Evolutionary conservation across 1,140 invertebrate species (phyloP).

Genomic region (Stegodyphus mimosarum): DNA sequence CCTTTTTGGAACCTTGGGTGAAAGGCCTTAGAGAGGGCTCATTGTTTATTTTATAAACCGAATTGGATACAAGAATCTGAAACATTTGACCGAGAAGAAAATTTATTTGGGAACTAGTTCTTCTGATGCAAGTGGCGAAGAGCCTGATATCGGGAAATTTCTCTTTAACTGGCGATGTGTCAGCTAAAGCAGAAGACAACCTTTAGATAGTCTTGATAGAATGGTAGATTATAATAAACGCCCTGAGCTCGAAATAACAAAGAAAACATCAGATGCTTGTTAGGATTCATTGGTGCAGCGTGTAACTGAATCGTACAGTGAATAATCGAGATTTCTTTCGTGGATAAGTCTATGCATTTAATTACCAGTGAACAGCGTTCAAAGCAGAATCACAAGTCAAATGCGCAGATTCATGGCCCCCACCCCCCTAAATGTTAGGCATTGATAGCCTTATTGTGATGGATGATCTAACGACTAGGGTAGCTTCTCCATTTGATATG

Average conservation of each 20-base stretch:
- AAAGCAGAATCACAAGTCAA: slow-evolving; percentile 6
- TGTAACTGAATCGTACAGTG: background rate
- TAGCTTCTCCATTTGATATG: slow-evolving; percentile 15
- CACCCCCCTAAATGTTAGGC: background rate
- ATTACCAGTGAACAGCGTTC: slow-evolving; percentile 15
- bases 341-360: slow-evolving; percentile 29
- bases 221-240: no score
- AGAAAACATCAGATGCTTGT: background rate
- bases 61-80: no score
- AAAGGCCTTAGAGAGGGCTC: no score
- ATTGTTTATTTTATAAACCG: no score
- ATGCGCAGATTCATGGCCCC: background rate
- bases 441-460: slow-evolving; percentile 37
- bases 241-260: background rate
- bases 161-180: no score
- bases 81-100: no score
- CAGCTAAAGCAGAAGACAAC: no score
- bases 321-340: slow-evolving; percentile 1
- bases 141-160: no score
- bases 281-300: background rate
- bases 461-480: slow-evolving; percentile 38
- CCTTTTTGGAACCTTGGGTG: no score
- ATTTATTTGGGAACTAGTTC: no score
- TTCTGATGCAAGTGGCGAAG: no score
- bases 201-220: no score